phyloP scores from a whole-genome alignment of 2,888 invertebrate genomes.

The Drosophila kanekoi region DNA sequence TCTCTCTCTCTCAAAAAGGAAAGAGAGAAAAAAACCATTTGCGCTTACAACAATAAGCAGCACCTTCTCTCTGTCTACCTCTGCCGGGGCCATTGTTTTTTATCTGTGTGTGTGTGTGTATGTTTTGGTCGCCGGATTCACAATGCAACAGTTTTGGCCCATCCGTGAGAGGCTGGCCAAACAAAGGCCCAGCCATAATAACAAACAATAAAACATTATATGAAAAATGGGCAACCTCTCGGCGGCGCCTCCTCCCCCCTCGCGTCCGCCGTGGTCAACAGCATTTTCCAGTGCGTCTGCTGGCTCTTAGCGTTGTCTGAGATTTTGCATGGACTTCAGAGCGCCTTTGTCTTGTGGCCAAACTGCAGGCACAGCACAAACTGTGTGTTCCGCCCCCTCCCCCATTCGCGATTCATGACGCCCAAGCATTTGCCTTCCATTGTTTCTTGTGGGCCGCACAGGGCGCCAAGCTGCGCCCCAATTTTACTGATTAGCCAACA shows the following conservation, averaged over 20 bases:
- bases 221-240: slow-evolving; percentile 14
- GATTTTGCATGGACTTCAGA: slow-evolving; percentile 37
- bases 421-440: slow-evolving; percentile 20
- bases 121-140: slow-evolving; percentile 41
- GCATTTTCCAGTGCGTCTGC: slow-evolving; percentile 23
- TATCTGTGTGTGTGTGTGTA: background rate
- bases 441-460: slow-evolving; percentile 22
- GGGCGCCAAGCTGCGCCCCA: slow-evolving; percentile 12
- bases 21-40: no score
- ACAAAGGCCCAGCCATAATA: slow-evolving; percentile 59
- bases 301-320: slow-evolving; percentile 54
- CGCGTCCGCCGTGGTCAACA: background rate
- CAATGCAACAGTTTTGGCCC: slow-evolving; percentile 73
- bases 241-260: background rate
- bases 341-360: slow-evolving; percentile 39
- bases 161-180: slow-evolving; percentile 39
- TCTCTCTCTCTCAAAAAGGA: background rate
- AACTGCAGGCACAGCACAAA: slow-evolving; percentile 50
- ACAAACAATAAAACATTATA: slow-evolving; percentile 55
- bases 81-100: slow-evolving; percentile 11
- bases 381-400: background rate
- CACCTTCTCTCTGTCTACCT: background rate
- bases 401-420: background rate
- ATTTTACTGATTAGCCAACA: slow-evolving; percentile 52
- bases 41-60: no score